These are phyloP conservation scores for Catharus minimus DNA, from an alignment of 2,113 vertebrate species.

Conservation along the genomic window DNA sequence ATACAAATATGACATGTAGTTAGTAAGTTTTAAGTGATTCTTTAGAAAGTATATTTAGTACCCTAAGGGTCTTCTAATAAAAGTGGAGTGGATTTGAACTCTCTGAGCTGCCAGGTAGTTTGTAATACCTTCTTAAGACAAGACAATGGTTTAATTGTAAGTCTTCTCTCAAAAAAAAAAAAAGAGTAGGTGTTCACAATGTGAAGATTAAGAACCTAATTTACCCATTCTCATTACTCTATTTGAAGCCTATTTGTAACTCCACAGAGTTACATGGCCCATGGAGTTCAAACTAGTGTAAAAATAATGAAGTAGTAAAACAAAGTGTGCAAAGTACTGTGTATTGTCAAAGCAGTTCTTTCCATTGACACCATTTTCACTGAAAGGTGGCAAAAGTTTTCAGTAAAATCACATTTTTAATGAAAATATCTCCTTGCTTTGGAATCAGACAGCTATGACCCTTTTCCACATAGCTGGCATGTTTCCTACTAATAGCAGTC, in stretches of 20 bases:
- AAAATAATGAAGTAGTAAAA: not conserved
- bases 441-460: not conserved
- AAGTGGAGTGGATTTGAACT: slow-evolving; percentile 10
- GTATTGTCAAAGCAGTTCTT: not conserved
- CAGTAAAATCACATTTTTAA: not conserved
- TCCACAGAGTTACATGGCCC: not conserved
- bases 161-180: not conserved
- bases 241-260: slow-evolving; percentile 13
- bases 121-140: slow-evolving; percentile 19
- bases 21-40: slow-evolving; percentile 19
- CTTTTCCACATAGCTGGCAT: not conserved
- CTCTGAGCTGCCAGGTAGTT: not conserved
- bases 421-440: not conserved
- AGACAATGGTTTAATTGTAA: slow-evolving; percentile 22
- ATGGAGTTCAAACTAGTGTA: not conserved
- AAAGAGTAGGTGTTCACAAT: not conserved
- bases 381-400: not conserved
- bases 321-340: not conserved
- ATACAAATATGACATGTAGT: slow-evolving; percentile 11
- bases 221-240: slow-evolving; percentile 14
- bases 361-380: not conserved
- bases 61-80: slow-evolving; percentile 30
- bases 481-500: not conserved
- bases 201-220: slow-evolving; percentile 22
- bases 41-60: slow-evolving; percentile 9